phyloP scores from a whole-genome alignment of 2,113 vertebrate genomes.

The Leiothrix lutea region DNA sequence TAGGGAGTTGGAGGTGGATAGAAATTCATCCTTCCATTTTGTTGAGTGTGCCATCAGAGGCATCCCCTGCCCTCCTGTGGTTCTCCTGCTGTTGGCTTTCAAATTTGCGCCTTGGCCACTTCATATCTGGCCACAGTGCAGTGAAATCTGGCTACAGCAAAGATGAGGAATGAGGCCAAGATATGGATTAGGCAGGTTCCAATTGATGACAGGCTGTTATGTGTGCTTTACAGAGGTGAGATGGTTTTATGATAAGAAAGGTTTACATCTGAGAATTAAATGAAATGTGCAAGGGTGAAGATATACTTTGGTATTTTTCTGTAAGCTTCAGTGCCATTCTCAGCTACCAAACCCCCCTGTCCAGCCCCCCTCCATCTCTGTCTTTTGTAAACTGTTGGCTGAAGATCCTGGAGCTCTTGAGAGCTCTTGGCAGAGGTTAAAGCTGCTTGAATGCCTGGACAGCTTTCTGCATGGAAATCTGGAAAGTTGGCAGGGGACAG shows the following conservation, averaged over 20 bases:
- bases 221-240: not conserved
- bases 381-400: slow-evolving; percentile 13
- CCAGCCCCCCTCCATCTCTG: not conserved
- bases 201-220: not conserved
- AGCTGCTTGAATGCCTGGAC: not conserved
- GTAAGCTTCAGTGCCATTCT: not conserved
- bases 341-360: not conserved
- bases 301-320: not conserved
- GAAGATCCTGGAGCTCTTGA: not conserved
- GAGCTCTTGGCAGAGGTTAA: slow-evolving; percentile 43
- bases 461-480: slow-evolving; percentile 22
- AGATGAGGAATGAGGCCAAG: not conserved
- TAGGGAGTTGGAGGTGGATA: not conserved
- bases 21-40: not conserved
- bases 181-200: not conserved
- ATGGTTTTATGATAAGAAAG: not conserved
- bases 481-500: not conserved
- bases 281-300: not conserved
- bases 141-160: not conserved
- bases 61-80: not conserved
- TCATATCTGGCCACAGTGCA: not conserved
- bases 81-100: not conserved
- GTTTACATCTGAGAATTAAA: not conserved
- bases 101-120: not conserved
- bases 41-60: not conserved